Evolutionary conservation across 2,797 vertebrate genomes (phyloP).

Genomic region (Lepus oiostolus): DNA sequence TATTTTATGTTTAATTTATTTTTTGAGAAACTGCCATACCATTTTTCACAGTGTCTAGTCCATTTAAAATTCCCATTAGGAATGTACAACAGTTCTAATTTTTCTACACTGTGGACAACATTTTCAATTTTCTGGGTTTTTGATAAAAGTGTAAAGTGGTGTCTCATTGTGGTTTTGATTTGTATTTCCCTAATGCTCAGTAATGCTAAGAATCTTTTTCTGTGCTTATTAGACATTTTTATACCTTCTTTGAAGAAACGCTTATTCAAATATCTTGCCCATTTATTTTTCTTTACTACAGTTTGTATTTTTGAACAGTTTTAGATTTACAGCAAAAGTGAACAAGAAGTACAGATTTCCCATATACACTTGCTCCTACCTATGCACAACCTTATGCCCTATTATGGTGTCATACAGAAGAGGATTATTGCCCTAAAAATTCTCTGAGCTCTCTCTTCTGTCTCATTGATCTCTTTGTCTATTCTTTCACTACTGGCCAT

Average conservation of each 20-base stretch:
- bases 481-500: neutral
- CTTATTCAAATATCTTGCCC: neutral
- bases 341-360: neutral
- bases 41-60: neutral
- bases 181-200: neutral
- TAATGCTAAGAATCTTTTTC: neutral
- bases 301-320: neutral
- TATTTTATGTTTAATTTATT: neutral
- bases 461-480: neutral
- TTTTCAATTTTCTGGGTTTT: neutral
- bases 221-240: neutral
- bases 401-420: neutral
- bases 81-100: neutral
- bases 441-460: neutral
- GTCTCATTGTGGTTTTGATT: neutral
- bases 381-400: neutral
- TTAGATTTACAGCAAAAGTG: neutral
- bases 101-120: neutral
- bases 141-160: neutral
- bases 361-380: neutral
- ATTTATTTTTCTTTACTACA: no score
- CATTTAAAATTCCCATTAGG: neutral
- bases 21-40: neutral
- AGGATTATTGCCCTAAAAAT: neutral
- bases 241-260: neutral